These are phyloP conservation scores for Homalodisca vitripennis DNA, from an alignment of 1,140 invertebrate species.

Conservation along the genomic window DNA sequence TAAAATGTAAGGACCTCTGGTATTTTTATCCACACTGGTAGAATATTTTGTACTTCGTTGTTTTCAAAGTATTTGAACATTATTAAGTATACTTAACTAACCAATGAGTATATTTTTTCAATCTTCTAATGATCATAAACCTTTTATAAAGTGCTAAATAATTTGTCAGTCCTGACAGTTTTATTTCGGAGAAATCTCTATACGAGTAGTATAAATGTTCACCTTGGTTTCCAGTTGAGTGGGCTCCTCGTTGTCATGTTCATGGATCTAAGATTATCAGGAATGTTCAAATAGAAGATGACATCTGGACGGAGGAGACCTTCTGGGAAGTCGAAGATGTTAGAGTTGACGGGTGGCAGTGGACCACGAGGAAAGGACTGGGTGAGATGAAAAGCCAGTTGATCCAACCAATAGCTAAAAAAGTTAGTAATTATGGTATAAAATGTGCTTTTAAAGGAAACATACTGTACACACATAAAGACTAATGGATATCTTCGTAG, in stretches of 20 bases:
- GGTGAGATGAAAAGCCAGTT: neutral
- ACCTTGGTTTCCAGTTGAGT: neutral
- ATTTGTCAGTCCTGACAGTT: no score
- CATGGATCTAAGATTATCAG: neutral
- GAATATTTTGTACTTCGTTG: no score
- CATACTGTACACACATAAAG: neutral
- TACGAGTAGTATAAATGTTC: no score
- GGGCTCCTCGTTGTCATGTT: neutral
- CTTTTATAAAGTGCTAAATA: no score
- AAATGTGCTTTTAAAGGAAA: neutral
- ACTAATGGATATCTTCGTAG: neutral
- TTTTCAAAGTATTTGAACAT: no score
- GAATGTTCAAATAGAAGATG: neutral
- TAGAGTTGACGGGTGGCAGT: neutral
- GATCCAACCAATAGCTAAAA: neutral
- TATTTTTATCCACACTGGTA: no score
- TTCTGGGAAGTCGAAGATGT: neutral
- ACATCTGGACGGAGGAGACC: neutral
- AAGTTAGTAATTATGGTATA: neutral
- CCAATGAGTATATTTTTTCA: no score
- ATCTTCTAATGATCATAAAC: no score
- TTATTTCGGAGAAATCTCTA: no score
- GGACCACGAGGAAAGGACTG: neutral
- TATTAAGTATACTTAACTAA: no score
- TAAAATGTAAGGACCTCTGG: no score